Evolutionary conservation across 1,140 invertebrate genomes (phyloP).

Genomic region (Ooceraea biroi): DNA sequence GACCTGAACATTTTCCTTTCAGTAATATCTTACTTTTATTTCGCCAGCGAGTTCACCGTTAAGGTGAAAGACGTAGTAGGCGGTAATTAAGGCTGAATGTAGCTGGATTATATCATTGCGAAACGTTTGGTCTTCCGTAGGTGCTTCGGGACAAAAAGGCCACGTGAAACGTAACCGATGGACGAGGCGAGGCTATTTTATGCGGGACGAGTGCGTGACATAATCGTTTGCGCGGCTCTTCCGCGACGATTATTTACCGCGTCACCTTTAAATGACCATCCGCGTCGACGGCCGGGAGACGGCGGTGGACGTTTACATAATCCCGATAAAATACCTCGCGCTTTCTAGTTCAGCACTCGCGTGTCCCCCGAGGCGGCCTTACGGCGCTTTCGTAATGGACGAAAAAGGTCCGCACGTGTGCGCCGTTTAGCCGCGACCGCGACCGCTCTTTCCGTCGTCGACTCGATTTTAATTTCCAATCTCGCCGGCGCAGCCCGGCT

Average conservation of each 20-base stretch:
- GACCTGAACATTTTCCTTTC: too few species aligned
- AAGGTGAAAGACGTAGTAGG: too few species aligned
- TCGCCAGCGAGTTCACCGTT: too few species aligned
- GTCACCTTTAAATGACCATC: conserved; percentile 52
- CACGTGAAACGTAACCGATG: background rate
- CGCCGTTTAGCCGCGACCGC: background rate
- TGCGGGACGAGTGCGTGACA: conserved; percentile 20
- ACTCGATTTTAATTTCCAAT: conserved; percentile 38
- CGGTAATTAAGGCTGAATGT: too few species aligned
- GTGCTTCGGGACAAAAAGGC: background rate
- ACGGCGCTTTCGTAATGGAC: conserved; percentile 38
- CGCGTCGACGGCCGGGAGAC: background rate
- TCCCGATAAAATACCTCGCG: conserved; percentile 32
- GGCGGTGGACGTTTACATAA: conserved; percentile 36
- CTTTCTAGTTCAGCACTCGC: conserved; percentile 46
- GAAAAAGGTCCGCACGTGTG: conserved; percentile 37
- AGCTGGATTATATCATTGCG: background rate
- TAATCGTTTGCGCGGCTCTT: conserved; percentile 11
- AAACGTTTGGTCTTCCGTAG: background rate
- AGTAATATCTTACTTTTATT: too few species aligned
- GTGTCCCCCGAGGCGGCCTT: background rate
- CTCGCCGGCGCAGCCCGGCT: background rate
- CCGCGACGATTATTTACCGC: conserved; percentile 49
- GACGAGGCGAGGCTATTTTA: conserved; percentile 14
- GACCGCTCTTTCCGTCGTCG: background rate